Conservation (phyloP, 2,888 invertebrate species). For the Branchellion lobata region DNA sequence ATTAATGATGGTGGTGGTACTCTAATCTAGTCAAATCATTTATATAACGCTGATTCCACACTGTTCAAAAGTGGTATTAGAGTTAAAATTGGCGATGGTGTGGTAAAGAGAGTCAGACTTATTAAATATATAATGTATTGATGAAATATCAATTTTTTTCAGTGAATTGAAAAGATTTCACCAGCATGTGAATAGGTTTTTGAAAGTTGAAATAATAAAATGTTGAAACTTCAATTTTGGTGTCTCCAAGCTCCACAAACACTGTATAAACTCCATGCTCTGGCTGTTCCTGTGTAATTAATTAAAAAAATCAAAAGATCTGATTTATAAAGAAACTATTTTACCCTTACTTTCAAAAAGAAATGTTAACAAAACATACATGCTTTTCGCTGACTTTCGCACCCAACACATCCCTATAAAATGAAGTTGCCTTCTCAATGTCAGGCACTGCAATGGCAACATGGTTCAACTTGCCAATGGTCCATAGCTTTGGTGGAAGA, state of each 20-base stretch:
- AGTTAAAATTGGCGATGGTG: too few relatives aligned
- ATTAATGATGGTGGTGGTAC: too few relatives aligned
- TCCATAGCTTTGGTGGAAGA: slow-evolving; percentile 54
- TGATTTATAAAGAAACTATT: not conserved
- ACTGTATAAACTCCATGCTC: slow-evolving; percentile 69
- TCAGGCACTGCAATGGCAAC: slow-evolving; percentile 68
- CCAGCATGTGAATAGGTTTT: too few relatives aligned
- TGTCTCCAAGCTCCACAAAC: slow-evolving; percentile 68
- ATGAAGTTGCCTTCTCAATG: slow-evolving; percentile 63
- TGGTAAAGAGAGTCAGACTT: too few relatives aligned
- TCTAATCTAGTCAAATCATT: too few relatives aligned
- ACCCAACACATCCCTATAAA: slow-evolving; percentile 66
- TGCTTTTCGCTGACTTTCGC: slow-evolving; percentile 64
- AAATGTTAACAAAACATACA: slow-evolving; percentile 51
- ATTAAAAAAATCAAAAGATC: not conserved
- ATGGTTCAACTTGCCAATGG: slow-evolving; percentile 67
- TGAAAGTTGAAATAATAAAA: too few relatives aligned
- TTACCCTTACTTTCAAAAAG: not conserved
- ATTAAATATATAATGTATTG: too few relatives aligned
- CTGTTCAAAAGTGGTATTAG: too few relatives aligned
- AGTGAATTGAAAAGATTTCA: too few relatives aligned
- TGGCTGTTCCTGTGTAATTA: slow-evolving; percentile 62
- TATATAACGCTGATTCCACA: too few relatives aligned
- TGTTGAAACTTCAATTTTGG: slow-evolving; percentile 68
- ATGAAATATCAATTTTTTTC: too few relatives aligned